A percentile compares a stretch with the other conserved stretches of the same genome.
Evolutionary conservation across 2,888 invertebrate species (phyloP).

Genomic region (Agapetus fuscipes): DNA sequence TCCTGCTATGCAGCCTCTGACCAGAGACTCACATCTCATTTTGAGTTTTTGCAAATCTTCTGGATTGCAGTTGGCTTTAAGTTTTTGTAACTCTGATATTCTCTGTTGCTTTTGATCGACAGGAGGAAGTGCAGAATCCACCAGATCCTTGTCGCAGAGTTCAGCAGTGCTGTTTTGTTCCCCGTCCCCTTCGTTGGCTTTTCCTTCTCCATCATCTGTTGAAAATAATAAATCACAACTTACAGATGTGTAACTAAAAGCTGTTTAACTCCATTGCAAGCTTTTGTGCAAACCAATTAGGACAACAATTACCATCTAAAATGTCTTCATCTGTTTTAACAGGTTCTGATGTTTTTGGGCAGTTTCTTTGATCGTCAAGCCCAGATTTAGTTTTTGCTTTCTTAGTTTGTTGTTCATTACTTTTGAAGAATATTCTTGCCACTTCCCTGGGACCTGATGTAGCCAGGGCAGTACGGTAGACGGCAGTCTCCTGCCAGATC

Average conservation of each 20-base stretch:
- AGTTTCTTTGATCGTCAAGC: slow-evolving; percentile 27
- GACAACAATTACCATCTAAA: slow-evolving; percentile 17
- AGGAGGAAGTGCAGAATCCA: slow-evolving; percentile 60
- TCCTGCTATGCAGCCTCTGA: slow-evolving; percentile 75
- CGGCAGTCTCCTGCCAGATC: slow-evolving; percentile 71
- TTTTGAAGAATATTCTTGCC: slow-evolving; percentile 35
- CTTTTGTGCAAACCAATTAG: too few relatives aligned
- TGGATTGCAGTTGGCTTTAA: slow-evolving; percentile 71
- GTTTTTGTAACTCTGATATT: slow-evolving; percentile 58
- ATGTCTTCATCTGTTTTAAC: slow-evolving; percentile 20
- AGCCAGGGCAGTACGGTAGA: slow-evolving; percentile 54
- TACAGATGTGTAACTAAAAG: too few relatives aligned
- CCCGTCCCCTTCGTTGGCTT: slow-evolving; percentile 40
- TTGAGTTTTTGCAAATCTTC: slow-evolving; percentile 67
- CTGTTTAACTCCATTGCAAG: too few relatives aligned
- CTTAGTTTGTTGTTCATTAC: slow-evolving; percentile 14
- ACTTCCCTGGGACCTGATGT: slow-evolving; percentile 46
- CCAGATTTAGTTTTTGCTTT: slow-evolving; percentile 11
- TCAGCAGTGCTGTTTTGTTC: slow-evolving; percentile 46
- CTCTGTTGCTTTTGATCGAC: slow-evolving; percentile 57
- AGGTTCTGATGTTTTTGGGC: slow-evolving; percentile 30
- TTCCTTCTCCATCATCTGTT: slow-evolving; percentile 37
- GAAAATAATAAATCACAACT: too few relatives aligned
- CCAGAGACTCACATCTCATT: slow-evolving; percentile 62
- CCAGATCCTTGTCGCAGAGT: slow-evolving; percentile 53